Conservation (phyloP, 2,888 invertebrate species). For the Amblyjoppa fuscipennis region DNA sequence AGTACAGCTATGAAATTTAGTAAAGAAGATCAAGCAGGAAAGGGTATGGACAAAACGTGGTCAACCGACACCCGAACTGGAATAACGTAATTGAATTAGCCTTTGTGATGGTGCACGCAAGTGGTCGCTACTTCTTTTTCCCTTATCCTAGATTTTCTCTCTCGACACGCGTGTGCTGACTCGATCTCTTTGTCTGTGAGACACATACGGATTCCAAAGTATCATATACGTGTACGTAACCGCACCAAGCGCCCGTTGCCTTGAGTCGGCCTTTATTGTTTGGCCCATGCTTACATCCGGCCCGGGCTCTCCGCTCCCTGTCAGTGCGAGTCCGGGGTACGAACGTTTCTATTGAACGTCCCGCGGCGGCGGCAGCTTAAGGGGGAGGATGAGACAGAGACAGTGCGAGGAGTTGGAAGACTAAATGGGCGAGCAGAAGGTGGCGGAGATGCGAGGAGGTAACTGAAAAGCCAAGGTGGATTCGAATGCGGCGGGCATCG, state of each 20-base stretch:
- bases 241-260: slow-evolving; percentile 25
- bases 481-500: slow-evolving; percentile 57
- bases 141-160: neutral
- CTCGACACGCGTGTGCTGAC: slow-evolving; percentile 25
- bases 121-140: slow-evolving; percentile 15
- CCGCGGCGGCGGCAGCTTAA: slow-evolving; percentile 9
- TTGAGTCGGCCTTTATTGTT: slow-evolving; percentile 56
- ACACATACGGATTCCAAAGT: neutral
- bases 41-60: neutral
- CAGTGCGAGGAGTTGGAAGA: slow-evolving; percentile 25
- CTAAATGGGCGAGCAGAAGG: slow-evolving; percentile 40
- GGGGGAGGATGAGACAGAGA: slow-evolving; percentile 13
- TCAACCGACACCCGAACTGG: neutral
- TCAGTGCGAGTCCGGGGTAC: slow-evolving; percentile 26
- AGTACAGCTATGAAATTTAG: neutral
- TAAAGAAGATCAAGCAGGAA: slow-evolving; percentile 1
- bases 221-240: neutral
- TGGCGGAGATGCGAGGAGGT: neutral
- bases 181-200: neutral
- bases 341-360: slow-evolving; percentile 60
- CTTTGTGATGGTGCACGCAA: neutral
- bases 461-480: slow-evolving; percentile 49
- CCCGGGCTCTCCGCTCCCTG: slow-evolving; percentile 22
- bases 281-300: slow-evolving; percentile 32
- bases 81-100: slow-evolving; percentile 3